Conservation (phyloP, 2,797 vertebrate species). For the Sylvilagus floridanus region DNA sequence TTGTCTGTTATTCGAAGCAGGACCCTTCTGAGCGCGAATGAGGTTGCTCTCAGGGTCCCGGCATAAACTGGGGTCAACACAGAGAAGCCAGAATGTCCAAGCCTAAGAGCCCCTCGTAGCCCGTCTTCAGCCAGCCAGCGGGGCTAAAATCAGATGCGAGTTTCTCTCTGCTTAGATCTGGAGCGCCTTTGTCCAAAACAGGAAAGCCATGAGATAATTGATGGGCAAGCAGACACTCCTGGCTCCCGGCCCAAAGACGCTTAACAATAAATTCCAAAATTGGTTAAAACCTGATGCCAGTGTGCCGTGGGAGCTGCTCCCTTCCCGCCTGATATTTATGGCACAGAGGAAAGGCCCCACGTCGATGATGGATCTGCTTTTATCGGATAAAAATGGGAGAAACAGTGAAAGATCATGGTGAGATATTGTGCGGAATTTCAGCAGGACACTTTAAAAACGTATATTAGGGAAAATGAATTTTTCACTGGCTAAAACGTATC, state of each 20-base stretch:
- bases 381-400: constrained; percentile 61
- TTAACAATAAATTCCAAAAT: constrained; percentile 34
- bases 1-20: neutral
- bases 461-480: constrained; percentile 78
- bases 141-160: neutral
- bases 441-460: constrained; percentile 68
- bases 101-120: neutral
- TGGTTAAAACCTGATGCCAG: neutral
- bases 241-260: constrained; percentile 23
- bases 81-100: neutral
- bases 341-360: neutral
- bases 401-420: constrained; percentile 66
- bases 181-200: neutral
- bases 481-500: constrained; percentile 78
- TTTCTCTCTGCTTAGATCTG: neutral
- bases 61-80: neutral
- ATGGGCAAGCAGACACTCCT: neutral
- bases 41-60: neutral
- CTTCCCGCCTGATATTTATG: constrained; percentile 26
- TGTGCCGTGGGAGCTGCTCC: neutral
- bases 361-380: constrained; percentile 70
- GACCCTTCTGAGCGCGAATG: neutral
- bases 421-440: constrained; percentile 72
- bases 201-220: neutral
- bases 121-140: neutral